Evolutionary conservation across 2,888 invertebrate genomes (phyloP), one percentile per base, ranked within the genome.

Genomic region (Drosophila subsilvestris): DNA sequence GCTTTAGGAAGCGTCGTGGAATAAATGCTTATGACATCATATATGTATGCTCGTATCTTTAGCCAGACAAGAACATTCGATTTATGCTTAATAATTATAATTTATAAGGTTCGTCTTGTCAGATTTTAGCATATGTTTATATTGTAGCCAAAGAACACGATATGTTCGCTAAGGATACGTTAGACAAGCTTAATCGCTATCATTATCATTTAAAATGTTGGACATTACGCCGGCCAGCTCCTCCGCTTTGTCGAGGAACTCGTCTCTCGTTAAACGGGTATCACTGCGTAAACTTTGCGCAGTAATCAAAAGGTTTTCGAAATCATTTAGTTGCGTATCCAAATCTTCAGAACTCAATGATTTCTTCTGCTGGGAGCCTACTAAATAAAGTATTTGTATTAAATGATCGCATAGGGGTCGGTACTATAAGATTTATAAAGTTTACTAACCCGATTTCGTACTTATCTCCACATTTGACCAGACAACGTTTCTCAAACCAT

Each of bases 141-240:
- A n/a, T 37, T 37, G 14, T 14, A n/a, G 7, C 37, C 18, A 62
- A 48, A 51, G 32, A 49, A 44, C 20, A 62, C 25, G 10, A n/a
- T 45, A 14, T 9, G 47, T 47, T 51, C 20, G 37, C 50, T n/a
- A 12, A 25, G 17, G 18, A 51, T 42, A 27, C 18, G 10, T 2
- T 8, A 8, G 22, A 6, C 2, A 12, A n/a, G 25, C 14, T 53
- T 79, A 83, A 63, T 83, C 83, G 61, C 83, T 86, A 45, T 83
- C 82, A 60, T 72, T 75, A 55, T 83, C 83, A 58, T 86, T 86
- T 47, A 83, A 69, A 56, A 83, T 83, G n/a, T 79, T 62, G 7
- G 86, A 69, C 71, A 83, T 81, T 32, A 74, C 78, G 18, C 78
- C 70, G 0, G 83, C 83, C 5, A 83, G 58, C 44, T 83, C 76